phyloP scores from a whole-genome alignment of 2,888 invertebrate species.

The Mythimna loreyi region DNA sequence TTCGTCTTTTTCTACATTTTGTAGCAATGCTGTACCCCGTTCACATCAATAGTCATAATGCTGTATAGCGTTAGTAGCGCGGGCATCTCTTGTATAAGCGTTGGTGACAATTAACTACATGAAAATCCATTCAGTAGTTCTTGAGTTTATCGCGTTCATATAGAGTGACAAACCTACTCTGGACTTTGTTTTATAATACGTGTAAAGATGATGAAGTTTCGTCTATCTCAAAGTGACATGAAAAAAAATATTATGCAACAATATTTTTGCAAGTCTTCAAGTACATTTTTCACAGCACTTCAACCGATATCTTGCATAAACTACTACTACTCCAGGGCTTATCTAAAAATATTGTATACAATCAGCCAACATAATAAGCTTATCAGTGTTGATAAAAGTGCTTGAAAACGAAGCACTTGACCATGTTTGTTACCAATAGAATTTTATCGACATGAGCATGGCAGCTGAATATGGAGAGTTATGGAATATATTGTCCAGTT shows the following conservation, averaged over 20 bases:
- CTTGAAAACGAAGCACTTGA: slow-evolving; percentile 25
- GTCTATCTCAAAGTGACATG: background rate
- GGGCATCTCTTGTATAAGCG: too few relatives aligned
- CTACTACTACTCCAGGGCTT: slow-evolving; percentile 5
- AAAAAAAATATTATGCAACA: background rate
- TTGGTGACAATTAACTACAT: too few relatives aligned
- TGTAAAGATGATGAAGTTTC: background rate
- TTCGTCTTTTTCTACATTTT: too few relatives aligned
- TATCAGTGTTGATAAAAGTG: slow-evolving; percentile 39
- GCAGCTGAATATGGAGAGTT: slow-evolving; percentile 4
- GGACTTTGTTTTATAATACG: too few relatives aligned
- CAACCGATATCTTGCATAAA: background rate
- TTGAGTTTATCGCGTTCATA: too few relatives aligned
- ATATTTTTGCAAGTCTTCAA: background rate
- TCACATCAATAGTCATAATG: too few relatives aligned
- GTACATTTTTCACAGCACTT: slow-evolving; percentile 5
- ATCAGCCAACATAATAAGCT: slow-evolving; percentile 12
- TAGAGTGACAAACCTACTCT: too few relatives aligned
- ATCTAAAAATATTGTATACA: slow-evolving; percentile 17
- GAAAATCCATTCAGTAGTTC: too few relatives aligned
- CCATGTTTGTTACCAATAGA: slow-evolving; percentile 24
- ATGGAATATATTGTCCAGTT: background rate
- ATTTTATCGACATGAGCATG: slow-evolving; percentile 10
- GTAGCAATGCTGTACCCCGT: too few relatives aligned
- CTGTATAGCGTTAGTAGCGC: too few relatives aligned